Conservation (phyloP, 2,797 vertebrate genomes). For the Anguilla obscura region DNA sequence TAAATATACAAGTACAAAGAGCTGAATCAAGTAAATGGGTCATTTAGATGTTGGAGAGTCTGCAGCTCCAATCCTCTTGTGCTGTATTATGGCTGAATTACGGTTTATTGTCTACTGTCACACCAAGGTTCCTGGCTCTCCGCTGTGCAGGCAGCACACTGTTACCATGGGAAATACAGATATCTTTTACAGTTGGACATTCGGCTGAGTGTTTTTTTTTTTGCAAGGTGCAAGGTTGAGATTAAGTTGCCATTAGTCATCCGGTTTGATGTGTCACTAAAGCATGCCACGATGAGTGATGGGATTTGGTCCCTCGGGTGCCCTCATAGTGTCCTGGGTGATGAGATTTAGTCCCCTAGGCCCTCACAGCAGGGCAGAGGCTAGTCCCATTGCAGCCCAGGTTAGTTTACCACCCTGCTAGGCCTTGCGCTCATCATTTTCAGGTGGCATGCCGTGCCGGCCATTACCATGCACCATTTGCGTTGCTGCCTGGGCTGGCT, state of each 20-base stretch:
- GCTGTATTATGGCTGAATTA: neutral
- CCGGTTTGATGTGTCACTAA: neutral
- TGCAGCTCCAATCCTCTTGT: neutral
- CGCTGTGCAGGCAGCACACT: neutral
- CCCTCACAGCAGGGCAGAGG: neutral
- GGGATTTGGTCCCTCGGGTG: neutral
- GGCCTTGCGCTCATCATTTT: neutral
- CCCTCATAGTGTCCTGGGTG: neutral
- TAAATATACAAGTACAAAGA: neutral
- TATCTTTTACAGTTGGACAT: neutral
- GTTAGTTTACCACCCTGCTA: neutral
- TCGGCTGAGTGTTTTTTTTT: neutral
- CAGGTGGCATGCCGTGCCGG: neutral
- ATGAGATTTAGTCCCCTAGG: neutral
- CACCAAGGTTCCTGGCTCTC: neutral
- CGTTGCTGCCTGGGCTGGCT: neutral
- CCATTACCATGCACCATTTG: neutral
- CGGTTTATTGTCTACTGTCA: neutral
- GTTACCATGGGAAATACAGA: neutral
- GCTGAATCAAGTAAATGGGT: neutral
- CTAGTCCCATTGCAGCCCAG: neutral
- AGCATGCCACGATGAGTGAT: neutral
- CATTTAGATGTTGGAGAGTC: neutral
- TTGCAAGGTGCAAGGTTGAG: neutral
- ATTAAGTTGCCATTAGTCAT: constrained; percentile 1